Evolutionary conservation across 2,113 vertebrate species (phyloP).

Genomic region (Heliornis fulica): DNA sequence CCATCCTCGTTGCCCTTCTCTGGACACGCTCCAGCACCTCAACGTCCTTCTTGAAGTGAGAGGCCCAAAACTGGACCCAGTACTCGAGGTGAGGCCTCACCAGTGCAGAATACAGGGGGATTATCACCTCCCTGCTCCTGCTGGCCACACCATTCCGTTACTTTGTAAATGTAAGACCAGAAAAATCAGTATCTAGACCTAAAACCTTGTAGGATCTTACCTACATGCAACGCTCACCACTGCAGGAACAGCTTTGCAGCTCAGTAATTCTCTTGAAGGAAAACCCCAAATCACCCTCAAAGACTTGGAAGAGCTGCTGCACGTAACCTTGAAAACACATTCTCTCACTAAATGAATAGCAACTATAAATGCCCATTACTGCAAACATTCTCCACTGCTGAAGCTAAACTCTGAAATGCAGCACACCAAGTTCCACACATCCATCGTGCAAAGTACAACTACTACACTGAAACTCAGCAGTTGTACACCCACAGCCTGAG

Average conservation of each 20-base stretch:
- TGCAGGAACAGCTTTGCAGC: not conserved
- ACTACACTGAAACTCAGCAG: not conserved
- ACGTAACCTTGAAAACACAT: not conserved
- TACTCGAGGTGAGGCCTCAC: too few relatives aligned
- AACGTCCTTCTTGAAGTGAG: too few relatives aligned
- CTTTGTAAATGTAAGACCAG: not conserved
- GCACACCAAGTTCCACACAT: not conserved
- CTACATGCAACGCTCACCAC: not conserved
- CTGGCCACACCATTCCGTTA: too few relatives aligned
- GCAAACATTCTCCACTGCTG: not conserved
- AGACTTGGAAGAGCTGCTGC: not conserved
- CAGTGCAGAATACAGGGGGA: too few relatives aligned
- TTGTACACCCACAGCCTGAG: not conserved
- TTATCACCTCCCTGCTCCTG: too few relatives aligned
- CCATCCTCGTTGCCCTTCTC: too few relatives aligned
- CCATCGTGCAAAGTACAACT: not conserved
- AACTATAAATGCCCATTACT: not conserved
- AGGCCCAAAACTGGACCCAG: too few relatives aligned
- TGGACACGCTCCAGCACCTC: too few relatives aligned
- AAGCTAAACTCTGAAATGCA: not conserved
- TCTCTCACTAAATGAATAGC: not conserved
- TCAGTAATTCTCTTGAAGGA: not conserved
- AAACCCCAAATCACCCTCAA: not conserved
- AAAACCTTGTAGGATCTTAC: not conserved
- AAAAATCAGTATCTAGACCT: not conserved